Evolutionary conservation across 2,113 vertebrate genomes (phyloP).

Genomic region (Formicarius rufipectus): DNA sequence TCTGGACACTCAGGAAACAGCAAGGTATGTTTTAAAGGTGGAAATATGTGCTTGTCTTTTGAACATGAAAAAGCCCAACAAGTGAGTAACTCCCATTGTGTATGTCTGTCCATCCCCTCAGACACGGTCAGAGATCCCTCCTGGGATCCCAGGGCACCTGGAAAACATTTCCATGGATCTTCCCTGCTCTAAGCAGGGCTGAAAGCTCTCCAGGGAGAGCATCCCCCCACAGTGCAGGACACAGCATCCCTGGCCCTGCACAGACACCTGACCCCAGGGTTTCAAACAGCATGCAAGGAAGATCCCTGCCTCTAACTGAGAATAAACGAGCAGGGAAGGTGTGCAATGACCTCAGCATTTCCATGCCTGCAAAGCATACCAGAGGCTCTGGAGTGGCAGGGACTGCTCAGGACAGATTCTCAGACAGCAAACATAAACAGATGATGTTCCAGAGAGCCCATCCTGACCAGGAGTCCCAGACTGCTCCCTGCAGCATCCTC

Average conservation of each 20-base stretch:
- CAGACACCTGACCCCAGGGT: not conserved
- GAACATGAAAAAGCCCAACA: not conserved
- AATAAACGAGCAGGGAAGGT: not conserved
- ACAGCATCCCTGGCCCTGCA: not conserved
- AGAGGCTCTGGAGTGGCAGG: not conserved
- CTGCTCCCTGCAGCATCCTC: not conserved
- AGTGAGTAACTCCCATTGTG: not conserved
- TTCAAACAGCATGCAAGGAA: not conserved
- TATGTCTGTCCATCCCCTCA: not conserved
- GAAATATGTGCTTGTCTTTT: not conserved
- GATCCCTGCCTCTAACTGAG: not conserved
- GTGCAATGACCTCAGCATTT: not conserved
- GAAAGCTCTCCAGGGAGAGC: not conserved
- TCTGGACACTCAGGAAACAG: not conserved
- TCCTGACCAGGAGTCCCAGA: not conserved
- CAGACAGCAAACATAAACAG: not conserved
- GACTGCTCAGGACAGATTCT: not conserved
- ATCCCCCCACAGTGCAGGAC: not conserved
- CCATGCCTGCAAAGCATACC: not conserved
- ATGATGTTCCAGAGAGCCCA: rapidly evolving
- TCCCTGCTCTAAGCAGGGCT: not conserved
- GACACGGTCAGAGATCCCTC: not conserved
- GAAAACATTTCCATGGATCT: not conserved
- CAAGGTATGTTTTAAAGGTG: not conserved
- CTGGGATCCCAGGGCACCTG: not conserved